These are phyloP conservation scores for Falco punctatus DNA, from an alignment of 2,113 vertebrate genomes.

Conservation along the genomic window DNA sequence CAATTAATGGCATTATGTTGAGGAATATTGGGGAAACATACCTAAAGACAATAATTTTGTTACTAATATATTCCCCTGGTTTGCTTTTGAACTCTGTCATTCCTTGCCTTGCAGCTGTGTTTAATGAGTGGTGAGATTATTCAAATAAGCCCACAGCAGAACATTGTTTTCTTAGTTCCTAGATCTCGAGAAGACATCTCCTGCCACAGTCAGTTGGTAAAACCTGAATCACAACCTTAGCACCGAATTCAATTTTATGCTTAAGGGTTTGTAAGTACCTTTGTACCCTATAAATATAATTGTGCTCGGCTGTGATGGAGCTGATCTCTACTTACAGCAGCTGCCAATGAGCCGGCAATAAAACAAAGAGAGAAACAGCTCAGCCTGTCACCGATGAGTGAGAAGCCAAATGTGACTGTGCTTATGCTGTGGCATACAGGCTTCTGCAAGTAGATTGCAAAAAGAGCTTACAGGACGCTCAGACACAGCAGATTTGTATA, in stretches of 20 bases:
- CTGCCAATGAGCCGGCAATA: constrained; percentile 45
- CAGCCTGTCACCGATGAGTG: constrained; percentile 46
- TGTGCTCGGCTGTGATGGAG: constrained; percentile 3
- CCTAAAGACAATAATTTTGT: constrained; percentile 76
- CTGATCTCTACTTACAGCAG: constrained; percentile 55
- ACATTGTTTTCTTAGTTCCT: constrained; percentile 57
- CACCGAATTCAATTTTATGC: constrained; percentile 13
- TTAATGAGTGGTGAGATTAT: constrained; percentile 84
- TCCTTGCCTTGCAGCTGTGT: constrained; percentile 79
- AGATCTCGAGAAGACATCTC: constrained; percentile 55
- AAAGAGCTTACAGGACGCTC: constrained; percentile 14
- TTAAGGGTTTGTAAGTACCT: constrained; percentile 38
- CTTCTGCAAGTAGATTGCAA: constrained; percentile 36
- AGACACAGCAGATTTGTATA: neutral
- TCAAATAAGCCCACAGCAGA: constrained; percentile 74
- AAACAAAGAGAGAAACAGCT: constrained; percentile 66
- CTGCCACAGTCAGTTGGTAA: constrained; percentile 45
- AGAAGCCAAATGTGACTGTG: constrained; percentile 48
- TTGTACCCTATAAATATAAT: constrained; percentile 49
- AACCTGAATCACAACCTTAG: constrained; percentile 10
- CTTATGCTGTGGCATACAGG: neutral
- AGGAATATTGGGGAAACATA: constrained; percentile 66
- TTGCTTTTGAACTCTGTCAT: constrained; percentile 77
- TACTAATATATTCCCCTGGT: constrained; percentile 78
- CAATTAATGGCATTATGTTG: constrained; percentile 67